A percentile compares a stretch with the other conserved stretches of the same genome.
phyloP scores from a whole-genome alignment of 1,140 invertebrate genomes.

The Bilobella aurantiaca region DNA sequence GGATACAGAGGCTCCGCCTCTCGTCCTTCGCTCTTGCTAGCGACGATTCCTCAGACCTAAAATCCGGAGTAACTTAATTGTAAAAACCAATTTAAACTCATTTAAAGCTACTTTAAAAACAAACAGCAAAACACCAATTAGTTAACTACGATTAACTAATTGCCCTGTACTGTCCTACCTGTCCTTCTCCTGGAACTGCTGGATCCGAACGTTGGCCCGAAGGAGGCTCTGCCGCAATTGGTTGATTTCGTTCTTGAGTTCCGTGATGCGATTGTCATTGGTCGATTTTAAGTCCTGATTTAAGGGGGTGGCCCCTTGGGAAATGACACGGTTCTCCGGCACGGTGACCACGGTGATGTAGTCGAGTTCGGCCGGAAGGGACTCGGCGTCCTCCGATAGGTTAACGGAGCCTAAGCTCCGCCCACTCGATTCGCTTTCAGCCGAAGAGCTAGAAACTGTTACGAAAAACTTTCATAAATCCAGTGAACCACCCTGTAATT shows the following conservation, averaged over 20 bases:
- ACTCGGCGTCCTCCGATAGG: not conserved
- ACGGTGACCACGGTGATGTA: constrained; percentile 32
- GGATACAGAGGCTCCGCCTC: constrained; percentile 48
- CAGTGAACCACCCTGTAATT: too few species aligned
- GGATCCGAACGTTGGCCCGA: constrained; percentile 42
- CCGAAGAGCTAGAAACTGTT: constrained; percentile 21
- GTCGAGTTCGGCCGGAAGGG: constrained; percentile 14
- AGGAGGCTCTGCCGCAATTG: constrained; percentile 44
- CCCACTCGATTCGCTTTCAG: constrained; percentile 11
- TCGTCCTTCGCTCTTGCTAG: too few species aligned
- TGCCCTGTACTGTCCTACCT: too few species aligned
- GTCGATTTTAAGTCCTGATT: not conserved
- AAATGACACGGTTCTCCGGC: constrained; percentile 32
- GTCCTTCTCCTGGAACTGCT: constrained; percentile 39
- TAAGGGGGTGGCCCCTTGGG: constrained; percentile 28
- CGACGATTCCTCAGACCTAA: too few species aligned
- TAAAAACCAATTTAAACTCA: too few species aligned
- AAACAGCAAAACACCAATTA: too few species aligned
- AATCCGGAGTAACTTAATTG: too few species aligned
- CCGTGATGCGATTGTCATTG: constrained; percentile 18
- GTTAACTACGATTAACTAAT: too few species aligned
- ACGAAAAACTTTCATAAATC: too few species aligned
- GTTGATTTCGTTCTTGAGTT: constrained; percentile 43
- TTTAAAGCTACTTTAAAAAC: too few species aligned
- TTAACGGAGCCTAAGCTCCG: too few species aligned